Evolutionary conservation across 2,888 invertebrate species (phyloP).

Genomic region (Pasiphila rectangulata): DNA sequence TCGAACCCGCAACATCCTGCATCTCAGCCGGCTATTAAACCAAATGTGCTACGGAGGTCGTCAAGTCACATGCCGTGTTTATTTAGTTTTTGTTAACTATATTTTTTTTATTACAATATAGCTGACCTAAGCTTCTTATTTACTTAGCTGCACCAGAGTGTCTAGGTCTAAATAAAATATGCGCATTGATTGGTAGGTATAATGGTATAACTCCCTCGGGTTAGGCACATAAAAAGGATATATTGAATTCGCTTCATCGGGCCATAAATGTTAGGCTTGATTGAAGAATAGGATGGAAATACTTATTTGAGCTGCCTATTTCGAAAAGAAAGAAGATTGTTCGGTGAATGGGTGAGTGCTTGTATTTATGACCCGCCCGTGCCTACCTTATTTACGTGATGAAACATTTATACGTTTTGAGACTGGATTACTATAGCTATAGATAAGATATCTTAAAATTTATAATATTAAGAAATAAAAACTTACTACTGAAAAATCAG

Average conservation of each 20-base stretch:
- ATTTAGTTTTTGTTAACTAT: too few species aligned
- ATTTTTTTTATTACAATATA: too few species aligned
- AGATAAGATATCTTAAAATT: neutral
- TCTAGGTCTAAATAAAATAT: conserved; percentile 7
- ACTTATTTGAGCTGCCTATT: conserved; percentile 16
- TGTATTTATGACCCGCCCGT: conserved; percentile 8
- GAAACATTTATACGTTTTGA: neutral
- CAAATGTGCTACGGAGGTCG: too few species aligned
- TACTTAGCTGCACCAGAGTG: neutral
- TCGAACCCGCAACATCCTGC: too few species aligned
- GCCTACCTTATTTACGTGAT: conserved; percentile 6
- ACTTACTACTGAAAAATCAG: too few species aligned
- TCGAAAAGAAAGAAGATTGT: conserved; percentile 13
- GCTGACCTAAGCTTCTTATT: too few species aligned
- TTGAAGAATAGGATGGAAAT: conserved; percentile 17
- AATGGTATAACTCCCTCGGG: conserved; percentile 14
- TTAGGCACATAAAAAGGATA: conserved; percentile 15
- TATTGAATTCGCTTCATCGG: conserved; percentile 20
- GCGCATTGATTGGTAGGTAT: conserved; percentile 15
- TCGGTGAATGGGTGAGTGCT: conserved; percentile 11
- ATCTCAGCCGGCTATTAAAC: too few species aligned
- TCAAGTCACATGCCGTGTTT: too few species aligned
- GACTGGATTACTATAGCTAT: neutral
- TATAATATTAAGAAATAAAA: too few species aligned
- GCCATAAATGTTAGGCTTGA: conserved; percentile 18